Conservation (phyloP, 2,797 vertebrate genomes). For the Sparidentex hasta region DNA sequence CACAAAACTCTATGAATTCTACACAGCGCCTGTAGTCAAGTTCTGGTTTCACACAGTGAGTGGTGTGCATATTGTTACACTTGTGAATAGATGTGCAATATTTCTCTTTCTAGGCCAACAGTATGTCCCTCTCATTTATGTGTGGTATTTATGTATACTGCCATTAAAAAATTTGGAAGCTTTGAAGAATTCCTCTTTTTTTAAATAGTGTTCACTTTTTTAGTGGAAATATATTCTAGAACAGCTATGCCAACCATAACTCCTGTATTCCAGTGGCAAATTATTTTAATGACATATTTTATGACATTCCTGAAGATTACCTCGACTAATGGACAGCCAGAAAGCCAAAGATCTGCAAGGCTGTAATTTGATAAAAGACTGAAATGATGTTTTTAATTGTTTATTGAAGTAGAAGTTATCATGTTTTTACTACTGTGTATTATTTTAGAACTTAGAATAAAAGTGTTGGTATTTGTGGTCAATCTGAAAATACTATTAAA, state of each 20-base stretch:
- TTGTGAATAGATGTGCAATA: background rate
- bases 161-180: background rate
- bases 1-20: slow-evolving; percentile 93
- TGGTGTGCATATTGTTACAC: slow-evolving; percentile 15
- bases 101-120: background rate
- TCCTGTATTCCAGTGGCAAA: background rate
- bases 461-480: too few relatives aligned
- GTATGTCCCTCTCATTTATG: background rate
- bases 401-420: too few relatives aligned
- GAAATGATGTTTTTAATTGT: too few relatives aligned
- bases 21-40: slow-evolving; percentile 97
- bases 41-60: slow-evolving; percentile 98
- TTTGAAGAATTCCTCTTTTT: background rate
- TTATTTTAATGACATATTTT: background rate
- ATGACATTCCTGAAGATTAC: background rate
- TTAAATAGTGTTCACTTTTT: background rate
- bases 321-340: background rate
- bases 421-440: too few relatives aligned
- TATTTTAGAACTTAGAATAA: too few relatives aligned
- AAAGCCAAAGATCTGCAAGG: too few relatives aligned
- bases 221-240: background rate
- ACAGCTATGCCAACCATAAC: background rate
- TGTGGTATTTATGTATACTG: background rate
- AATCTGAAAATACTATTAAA: background rate
- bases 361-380: background rate